Evolutionary conservation across 2,113 vertebrate species (phyloP), one percentile per base, ranked within the genome.

Genomic region (Eleginops maclovinus): DNA sequence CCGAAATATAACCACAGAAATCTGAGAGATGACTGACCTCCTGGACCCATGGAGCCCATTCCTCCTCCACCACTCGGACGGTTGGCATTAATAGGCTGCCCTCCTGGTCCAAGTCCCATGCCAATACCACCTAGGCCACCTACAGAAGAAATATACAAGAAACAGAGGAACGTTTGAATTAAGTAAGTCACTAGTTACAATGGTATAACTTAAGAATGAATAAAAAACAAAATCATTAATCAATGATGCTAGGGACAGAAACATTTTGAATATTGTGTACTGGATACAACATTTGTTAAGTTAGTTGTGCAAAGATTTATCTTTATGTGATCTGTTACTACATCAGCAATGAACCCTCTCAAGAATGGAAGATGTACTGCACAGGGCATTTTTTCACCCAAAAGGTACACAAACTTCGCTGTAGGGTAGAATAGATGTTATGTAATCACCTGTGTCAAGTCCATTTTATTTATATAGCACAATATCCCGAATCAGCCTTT

Each of bases 71-170:
- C 94, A 69, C 95, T 96, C 78, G 97, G 85, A 15, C 96, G 95
- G 59, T 96, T 98, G 78, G 97, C 95, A 87, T 96, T 97, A 69
- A 99, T 97, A 47, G 98, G 98, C 62, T 99, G 97, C n/a, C 98
- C 98, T 63, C 97, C 97, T 61, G 97, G 98, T 72, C 98, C 98
- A 84, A 99, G 95, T 78, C 98, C 98, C 98, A 99, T 97, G 40
- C 98, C 98, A 77, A 99, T 96, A 63, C 98, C 98, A 80, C 96
- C 97, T 17, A 99, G 95, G 60, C 97, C 98, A 76, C 98, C 98
- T 99, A n/a, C 19, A 83, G 15, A 78, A 3, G 66, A 56, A 62
- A 62, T 0, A 67, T 5, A 73, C 2, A 55, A 46, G 9, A 11
- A 31, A 21, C 11, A 70, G 0, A 44, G 1, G 0, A 21, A 36